Conservation (phyloP, 2,797 vertebrate species). For the Gila robusta region DNA sequence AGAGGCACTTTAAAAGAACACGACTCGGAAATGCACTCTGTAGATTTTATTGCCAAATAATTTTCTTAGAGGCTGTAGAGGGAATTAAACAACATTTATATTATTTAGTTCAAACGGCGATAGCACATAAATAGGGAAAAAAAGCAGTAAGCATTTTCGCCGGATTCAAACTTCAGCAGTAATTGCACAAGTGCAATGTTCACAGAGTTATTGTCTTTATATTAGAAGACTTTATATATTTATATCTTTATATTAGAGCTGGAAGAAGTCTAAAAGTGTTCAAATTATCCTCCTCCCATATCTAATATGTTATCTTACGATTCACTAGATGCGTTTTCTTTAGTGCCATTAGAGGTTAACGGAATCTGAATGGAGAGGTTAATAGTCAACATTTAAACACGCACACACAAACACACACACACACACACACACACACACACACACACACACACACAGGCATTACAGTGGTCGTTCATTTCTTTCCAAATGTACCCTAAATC, state of each 20-base stretch:
- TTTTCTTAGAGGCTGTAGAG: slow-evolving; percentile 78
- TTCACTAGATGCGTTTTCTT: slow-evolving; percentile 47
- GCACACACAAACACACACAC: neutral
- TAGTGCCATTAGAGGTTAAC: slow-evolving; percentile 17
- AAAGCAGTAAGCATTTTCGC: slow-evolving; percentile 73
- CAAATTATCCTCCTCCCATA: slow-evolving; percentile 39
- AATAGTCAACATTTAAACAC: slow-evolving; percentile 14
- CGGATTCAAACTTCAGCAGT: slow-evolving; percentile 73
- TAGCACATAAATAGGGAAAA: slow-evolving; percentile 76
- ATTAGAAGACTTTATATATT: slow-evolving; percentile 44
- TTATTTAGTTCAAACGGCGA: slow-evolving; percentile 76
- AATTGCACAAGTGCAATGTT: slow-evolving; percentile 71
- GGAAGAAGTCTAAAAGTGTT: slow-evolving; percentile 52
- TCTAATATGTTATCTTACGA: slow-evolving; percentile 48
- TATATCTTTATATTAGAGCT: slow-evolving; percentile 32
- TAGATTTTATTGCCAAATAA: slow-evolving; percentile 83
- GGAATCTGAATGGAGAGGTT: neutral
- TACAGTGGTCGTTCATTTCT: neutral
- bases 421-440: neutral
- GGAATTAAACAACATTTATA: slow-evolving; percentile 70
- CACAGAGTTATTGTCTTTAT: slow-evolving; percentile 67
- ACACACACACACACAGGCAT: slow-evolving; percentile 13
- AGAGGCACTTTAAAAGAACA: slow-evolving; percentile 82
- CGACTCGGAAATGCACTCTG: slow-evolving; percentile 80
- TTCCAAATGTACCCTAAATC: slow-evolving; percentile 3